These are phyloP conservation scores for Drosophila histrio DNA, from an alignment of 2,888 invertebrate genomes.

Conservation along the genomic window DNA sequence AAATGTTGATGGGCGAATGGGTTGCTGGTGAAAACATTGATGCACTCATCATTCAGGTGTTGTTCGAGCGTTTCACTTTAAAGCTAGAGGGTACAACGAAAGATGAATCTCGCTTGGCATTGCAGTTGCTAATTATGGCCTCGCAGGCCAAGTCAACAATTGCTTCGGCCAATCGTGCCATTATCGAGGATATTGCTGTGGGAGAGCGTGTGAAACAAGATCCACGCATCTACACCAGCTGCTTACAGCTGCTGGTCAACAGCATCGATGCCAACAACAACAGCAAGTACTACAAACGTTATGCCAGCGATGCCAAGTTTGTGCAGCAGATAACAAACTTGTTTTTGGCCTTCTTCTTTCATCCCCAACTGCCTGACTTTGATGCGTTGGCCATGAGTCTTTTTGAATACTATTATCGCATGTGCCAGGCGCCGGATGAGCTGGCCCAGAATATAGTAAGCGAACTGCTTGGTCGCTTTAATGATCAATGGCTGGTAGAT, in stretches of 20 bases:
- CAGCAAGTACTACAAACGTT: slow-evolving; percentile 82
- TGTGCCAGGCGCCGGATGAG: slow-evolving; percentile 86
- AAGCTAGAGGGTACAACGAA: slow-evolving; percentile 89
- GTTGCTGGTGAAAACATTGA: slow-evolving; percentile 86
- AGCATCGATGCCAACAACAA: slow-evolving; percentile 78
- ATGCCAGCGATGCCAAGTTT: slow-evolving; percentile 71
- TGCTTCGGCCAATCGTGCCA: slow-evolving; percentile 88
- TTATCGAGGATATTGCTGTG: slow-evolving; percentile 90
- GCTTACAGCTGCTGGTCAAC: slow-evolving; percentile 81
- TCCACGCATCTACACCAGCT: slow-evolving; percentile 81
- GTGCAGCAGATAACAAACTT: slow-evolving; percentile 82
- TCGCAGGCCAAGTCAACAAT: slow-evolving; percentile 87
- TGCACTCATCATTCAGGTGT: slow-evolving; percentile 87
- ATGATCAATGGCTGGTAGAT: slow-evolving; percentile 81
- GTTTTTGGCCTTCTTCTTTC: slow-evolving; percentile 85
- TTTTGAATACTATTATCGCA: slow-evolving; percentile 86
- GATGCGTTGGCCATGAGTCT: slow-evolving; percentile 85
- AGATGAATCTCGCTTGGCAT: slow-evolving; percentile 89
- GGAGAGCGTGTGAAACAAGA: slow-evolving; percentile 83
- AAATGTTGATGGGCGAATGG: slow-evolving; percentile 87
- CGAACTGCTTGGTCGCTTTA: slow-evolving; percentile 85
- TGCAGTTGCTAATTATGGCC: slow-evolving; percentile 92
- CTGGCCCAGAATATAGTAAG: slow-evolving; percentile 85
- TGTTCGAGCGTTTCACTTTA: slow-evolving; percentile 94
- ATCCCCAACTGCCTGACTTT: slow-evolving; percentile 85